Conservation (phyloP, 2,888 invertebrate species). For the Stictocephala bisonia region DNA sequence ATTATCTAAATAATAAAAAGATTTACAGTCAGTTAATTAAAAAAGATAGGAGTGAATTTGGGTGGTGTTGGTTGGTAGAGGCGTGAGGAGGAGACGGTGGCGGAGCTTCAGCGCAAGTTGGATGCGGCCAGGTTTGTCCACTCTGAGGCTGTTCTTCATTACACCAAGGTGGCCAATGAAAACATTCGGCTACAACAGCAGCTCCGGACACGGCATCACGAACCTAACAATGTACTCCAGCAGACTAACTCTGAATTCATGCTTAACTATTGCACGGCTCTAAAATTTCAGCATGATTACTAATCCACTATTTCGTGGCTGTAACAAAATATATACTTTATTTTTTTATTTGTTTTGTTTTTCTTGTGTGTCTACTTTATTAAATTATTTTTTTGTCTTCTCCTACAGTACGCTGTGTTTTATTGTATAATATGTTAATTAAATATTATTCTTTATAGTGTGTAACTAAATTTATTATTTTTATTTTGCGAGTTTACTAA, state of each 20-base stretch:
- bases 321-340: too few species aligned
- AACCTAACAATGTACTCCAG: neutral
- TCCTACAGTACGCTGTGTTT: too few species aligned
- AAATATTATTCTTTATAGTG: too few species aligned
- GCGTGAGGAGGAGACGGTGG: constrained; percentile 61
- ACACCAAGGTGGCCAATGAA: constrained; percentile 78
- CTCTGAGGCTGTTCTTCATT: constrained; percentile 79
- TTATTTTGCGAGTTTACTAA: too few species aligned
- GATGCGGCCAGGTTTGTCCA: constrained; percentile 79
- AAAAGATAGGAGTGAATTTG: neutral
- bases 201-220: constrained; percentile 63
- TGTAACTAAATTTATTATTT: too few species aligned
- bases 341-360: too few species aligned
- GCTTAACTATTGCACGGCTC: constrained; percentile 36
- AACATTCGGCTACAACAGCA: constrained; percentile 75
- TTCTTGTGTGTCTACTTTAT: too few species aligned
- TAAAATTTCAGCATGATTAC: neutral
- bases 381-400: too few species aligned
- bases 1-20: neutral
- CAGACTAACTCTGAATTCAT: constrained; percentile 30
- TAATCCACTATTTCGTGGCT: too few species aligned
- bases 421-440: too few species aligned
- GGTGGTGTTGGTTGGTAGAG: constrained; percentile 57
- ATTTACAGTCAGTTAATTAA: neutral
- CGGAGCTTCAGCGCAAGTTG: constrained; percentile 63